Evolutionary conservation across 2,797 vertebrate genomes (phyloP).

Genomic region (Chloroceryle amazona): DNA sequence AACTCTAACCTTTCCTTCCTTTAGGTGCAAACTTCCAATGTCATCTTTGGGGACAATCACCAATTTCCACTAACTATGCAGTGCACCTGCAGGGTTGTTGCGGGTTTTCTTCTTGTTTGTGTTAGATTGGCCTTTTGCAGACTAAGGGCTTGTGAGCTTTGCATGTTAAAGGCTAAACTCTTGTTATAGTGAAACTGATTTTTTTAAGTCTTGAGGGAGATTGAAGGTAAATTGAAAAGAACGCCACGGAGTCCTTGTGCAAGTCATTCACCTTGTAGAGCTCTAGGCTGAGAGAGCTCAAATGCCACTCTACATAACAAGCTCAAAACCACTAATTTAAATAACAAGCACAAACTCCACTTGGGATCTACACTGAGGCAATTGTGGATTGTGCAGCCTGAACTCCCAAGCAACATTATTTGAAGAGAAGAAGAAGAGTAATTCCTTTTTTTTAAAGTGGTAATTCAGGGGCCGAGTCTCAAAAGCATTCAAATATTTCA

Average conservation of each 20-base stretch:
- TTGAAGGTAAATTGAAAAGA: slow-evolving; percentile 60
- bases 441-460: slow-evolving; percentile 45
- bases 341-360: slow-evolving; percentile 59
- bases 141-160: slow-evolving; percentile 38
- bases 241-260: slow-evolving; percentile 42
- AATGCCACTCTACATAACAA: slow-evolving; percentile 63
- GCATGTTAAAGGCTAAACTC: slow-evolving; percentile 48
- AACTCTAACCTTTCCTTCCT: background rate
- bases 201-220: slow-evolving; percentile 44
- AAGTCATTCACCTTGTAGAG: slow-evolving; percentile 68
- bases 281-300: slow-evolving; percentile 49
- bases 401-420: slow-evolving; percentile 51
- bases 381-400: slow-evolving; percentile 28
- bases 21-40: background rate
- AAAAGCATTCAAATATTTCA: slow-evolving; percentile 67
- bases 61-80: background rate
- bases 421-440: background rate
- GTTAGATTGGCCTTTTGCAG: slow-evolving; percentile 60
- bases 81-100: background rate
- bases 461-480: slow-evolving; percentile 44
- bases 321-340: slow-evolving; percentile 63
- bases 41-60: background rate
- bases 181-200: slow-evolving; percentile 33
- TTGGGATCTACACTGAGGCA: slow-evolving; percentile 47
- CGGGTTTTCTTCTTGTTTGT: background rate